These are phyloP conservation scores for Stenodema calcarata DNA, from an alignment of 2,888 invertebrate genomes.

Conservation along the genomic window DNA sequence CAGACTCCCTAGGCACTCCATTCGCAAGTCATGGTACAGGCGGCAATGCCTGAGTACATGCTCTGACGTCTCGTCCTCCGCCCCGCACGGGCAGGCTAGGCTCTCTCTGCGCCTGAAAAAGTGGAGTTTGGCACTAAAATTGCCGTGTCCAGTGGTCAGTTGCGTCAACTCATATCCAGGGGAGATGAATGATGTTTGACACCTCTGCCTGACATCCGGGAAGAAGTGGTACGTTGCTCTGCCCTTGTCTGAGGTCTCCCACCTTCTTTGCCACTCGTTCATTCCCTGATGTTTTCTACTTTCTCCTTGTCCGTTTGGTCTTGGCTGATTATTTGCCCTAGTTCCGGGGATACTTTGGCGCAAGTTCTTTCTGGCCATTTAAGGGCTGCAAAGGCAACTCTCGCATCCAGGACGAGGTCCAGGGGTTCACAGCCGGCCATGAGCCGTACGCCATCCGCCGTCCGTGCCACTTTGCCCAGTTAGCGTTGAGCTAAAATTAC, in stretches of 20 bases:
- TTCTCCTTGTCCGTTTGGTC: too few relatives aligned
- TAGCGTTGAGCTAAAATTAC: too few relatives aligned
- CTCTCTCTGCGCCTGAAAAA: constrained; percentile 6
- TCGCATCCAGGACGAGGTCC: too few relatives aligned
- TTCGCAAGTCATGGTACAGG: background rate
- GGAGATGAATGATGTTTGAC: background rate
- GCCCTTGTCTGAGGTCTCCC: background rate
- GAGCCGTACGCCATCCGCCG: too few relatives aligned
- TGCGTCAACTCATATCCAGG: background rate
- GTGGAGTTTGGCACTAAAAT: too few relatives aligned
- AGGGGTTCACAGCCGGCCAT: too few relatives aligned
- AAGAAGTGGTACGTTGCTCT: background rate
- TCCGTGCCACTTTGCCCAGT: too few relatives aligned
- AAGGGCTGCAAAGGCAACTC: too few relatives aligned
- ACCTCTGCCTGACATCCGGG: background rate
- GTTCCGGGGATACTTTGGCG: too few relatives aligned
- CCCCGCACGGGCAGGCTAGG: background rate
- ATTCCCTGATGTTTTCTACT: too few relatives aligned
- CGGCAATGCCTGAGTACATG: constrained; percentile 5
- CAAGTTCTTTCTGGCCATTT: too few relatives aligned
- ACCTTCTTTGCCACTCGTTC: background rate
- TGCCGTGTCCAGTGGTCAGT: background rate
- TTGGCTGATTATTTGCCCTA: too few relatives aligned
- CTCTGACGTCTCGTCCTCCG: background rate
- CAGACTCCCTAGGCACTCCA: background rate